Evolutionary conservation across 2,888 invertebrate species (phyloP).

Genomic region (Bombylius major): DNA sequence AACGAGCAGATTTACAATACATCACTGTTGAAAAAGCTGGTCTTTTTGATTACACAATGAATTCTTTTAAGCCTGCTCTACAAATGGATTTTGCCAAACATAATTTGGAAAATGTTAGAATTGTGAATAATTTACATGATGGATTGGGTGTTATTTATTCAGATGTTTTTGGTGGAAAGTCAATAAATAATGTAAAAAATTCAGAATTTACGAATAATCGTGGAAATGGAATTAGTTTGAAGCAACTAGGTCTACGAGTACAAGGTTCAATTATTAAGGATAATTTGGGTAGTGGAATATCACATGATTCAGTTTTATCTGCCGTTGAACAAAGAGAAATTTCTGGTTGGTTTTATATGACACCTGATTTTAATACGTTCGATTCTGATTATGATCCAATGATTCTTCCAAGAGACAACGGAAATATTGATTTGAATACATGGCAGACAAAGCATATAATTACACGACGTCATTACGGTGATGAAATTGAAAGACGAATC

Average conservation of each 20-base stretch:
- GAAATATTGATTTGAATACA: conserved; percentile 49
- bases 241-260: conserved; percentile 73
- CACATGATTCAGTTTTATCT: conserved; percentile 80
- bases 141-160: conserved; percentile 90
- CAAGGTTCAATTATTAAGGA: conserved; percentile 66
- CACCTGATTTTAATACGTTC: conserved; percentile 49
- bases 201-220: conserved; percentile 73
- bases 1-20: conserved; percentile 75
- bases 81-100: conserved; percentile 79
- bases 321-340: conserved; percentile 78
- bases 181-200: conserved; percentile 67
- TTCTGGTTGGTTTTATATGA: conserved; percentile 78
- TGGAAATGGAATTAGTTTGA: conserved; percentile 81
- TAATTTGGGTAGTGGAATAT: conserved; percentile 77
- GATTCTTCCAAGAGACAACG: conserved; percentile 51
- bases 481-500: conserved; percentile 45
- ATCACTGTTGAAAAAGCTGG: conserved; percentile 87
- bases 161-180: conserved; percentile 78
- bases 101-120: conserved; percentile 65
- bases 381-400: conserved; percentile 64
- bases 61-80: conserved; percentile 74
- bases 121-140: conserved; percentile 79
- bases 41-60: conserved; percentile 81
- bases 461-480: conserved; percentile 51
- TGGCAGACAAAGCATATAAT: conserved; percentile 71